Evolutionary conservation across 2,888 invertebrate species (phyloP).

Genomic region (Dolomedes plantarius): DNA sequence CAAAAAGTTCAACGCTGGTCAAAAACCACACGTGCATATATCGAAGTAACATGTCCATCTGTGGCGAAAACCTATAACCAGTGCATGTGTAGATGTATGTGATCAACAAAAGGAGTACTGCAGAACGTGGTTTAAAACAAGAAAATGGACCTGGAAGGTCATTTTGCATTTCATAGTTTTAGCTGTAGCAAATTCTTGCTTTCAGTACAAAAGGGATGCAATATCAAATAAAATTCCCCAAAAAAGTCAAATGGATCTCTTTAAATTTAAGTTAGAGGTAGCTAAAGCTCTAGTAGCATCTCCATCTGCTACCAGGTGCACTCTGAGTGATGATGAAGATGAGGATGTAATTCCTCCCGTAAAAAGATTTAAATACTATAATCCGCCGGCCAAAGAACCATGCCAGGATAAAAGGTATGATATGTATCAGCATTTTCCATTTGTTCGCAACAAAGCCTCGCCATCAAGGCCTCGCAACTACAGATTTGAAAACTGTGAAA

Average conservation of each 20-base stretch:
- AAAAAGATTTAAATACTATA: too few species aligned
- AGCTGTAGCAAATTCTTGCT: conserved; percentile 21
- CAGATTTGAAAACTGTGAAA: conserved; percentile 13
- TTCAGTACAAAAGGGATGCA: neutral
- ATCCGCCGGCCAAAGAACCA: too few species aligned
- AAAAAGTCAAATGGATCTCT: conserved; percentile 5
- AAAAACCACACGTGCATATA: neutral
- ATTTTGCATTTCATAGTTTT: conserved; percentile 37
- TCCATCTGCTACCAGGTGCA: neutral
- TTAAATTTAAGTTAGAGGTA: conserved; percentile 22
- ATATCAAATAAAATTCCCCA: neutral
- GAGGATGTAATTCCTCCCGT: too few species aligned
- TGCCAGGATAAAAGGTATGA: conserved; percentile 18
- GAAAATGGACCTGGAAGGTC: too few species aligned
- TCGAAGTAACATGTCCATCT: conserved; percentile 1
- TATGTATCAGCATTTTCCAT: conserved; percentile 3
- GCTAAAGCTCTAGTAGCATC: conserved; percentile 6
- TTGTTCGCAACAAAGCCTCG: neutral
- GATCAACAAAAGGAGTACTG: conserved; percentile 21
- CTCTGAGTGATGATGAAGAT: neutral
- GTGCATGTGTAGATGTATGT: conserved; percentile 8
- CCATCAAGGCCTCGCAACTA: neutral
- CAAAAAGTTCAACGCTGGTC: too few species aligned
- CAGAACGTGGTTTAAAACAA: neutral
- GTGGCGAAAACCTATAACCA: too few species aligned